Evolutionary conservation across 2,888 invertebrate genomes (phyloP).

Genomic region (Linyphia triangularis): DNA sequence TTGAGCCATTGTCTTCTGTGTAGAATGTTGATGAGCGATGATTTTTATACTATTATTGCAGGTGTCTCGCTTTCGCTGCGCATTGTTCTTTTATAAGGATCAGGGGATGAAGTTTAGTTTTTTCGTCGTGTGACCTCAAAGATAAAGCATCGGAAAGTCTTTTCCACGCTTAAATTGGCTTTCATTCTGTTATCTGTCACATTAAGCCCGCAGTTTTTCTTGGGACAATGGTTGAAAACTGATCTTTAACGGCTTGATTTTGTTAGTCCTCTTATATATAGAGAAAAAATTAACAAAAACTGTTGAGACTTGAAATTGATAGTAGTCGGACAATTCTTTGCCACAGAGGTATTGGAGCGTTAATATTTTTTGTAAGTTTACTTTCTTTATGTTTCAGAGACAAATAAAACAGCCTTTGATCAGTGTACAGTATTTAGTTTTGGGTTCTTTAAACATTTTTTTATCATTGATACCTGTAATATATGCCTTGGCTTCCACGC

Average conservation of each 20-base stretch:
- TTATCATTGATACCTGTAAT: too few species aligned
- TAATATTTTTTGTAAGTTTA: too few species aligned
- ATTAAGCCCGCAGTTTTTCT: conserved; percentile 30
- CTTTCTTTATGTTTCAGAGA: too few species aligned
- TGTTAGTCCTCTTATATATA: neutral
- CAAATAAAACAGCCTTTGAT: too few species aligned
- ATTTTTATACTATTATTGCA: conserved; percentile 52
- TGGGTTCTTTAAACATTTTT: too few species aligned
- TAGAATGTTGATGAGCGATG: conserved; percentile 37
- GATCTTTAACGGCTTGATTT: conserved; percentile 25
- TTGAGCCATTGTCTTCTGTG: conserved; percentile 48
- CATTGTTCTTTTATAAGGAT: conserved; percentile 2
- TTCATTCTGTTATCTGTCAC: conserved; percentile 53
- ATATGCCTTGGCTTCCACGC: too few species aligned
- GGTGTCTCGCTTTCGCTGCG: conserved; percentile 10
- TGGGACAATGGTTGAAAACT: conserved; percentile 12
- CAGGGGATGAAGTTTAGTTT: neutral
- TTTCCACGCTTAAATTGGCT: conserved; percentile 42
- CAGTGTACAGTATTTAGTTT: too few species aligned
- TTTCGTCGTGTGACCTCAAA: conserved; percentile 13
- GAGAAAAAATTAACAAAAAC: neutral
- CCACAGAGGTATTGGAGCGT: too few species aligned
- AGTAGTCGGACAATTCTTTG: neutral
- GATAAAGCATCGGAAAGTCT: conserved; percentile 43
- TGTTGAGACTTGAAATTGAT: neutral